phyloP scores from a whole-genome alignment of 2,888 invertebrate species.

The Automeris io region DNA sequence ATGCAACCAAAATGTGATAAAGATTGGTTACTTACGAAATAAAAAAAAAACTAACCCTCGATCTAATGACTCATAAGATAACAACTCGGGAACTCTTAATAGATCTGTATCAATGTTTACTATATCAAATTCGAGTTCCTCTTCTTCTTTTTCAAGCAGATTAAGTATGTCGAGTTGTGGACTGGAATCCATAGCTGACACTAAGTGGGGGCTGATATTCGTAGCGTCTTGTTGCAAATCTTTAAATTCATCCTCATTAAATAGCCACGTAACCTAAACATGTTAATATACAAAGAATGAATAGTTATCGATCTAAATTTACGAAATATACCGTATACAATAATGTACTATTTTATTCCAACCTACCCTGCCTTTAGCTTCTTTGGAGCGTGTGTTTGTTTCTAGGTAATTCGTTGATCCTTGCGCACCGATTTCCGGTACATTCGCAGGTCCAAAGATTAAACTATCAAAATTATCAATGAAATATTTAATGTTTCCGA shows the following conservation, averaged over 20 bases:
- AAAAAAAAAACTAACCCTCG: conserved; percentile 21
- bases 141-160: conserved; percentile 62
- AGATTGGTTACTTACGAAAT: not conserved
- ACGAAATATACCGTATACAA: no score
- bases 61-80: conserved; percentile 28
- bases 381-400: conserved; percentile 6
- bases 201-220: not conserved
- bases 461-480: no score
- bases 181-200: not conserved
- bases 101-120: conserved; percentile 53
- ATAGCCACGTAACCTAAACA: conserved; percentile 38
- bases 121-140: conserved; percentile 71
- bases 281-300: not conserved
- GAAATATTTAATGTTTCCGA: no score
- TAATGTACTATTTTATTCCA: no score
- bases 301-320: not conserved
- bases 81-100: conserved; percentile 40
- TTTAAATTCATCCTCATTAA: conserved; percentile 30
- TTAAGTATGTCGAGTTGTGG: conserved; percentile 33
- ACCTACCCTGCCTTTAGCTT: conserved; percentile 24
- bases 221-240: conserved; percentile 12
- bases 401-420: conserved; percentile 1
- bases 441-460: not conserved
- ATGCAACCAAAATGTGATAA: no score
- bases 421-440: not conserved